phyloP scores from a whole-genome alignment of 2,797 vertebrate genomes.

The Euthynnus affinis region DNA sequence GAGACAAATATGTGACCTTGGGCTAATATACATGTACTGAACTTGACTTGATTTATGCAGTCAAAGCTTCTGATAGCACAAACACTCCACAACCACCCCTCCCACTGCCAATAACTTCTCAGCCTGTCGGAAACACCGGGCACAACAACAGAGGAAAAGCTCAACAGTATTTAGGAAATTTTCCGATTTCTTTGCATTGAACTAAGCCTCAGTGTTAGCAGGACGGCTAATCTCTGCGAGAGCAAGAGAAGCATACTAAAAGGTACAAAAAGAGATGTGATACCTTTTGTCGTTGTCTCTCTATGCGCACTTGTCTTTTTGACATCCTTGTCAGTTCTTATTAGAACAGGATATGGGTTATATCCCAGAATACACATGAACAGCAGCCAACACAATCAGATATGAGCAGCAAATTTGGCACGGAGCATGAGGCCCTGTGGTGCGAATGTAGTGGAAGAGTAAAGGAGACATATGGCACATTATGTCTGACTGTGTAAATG shows the following conservation, averaged over 20 bases:
- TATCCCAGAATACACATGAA: slow-evolving; percentile 45
- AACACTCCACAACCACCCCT: neutral
- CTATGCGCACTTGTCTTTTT: slow-evolving; percentile 29
- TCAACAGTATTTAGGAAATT: neutral
- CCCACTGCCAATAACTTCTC: neutral
- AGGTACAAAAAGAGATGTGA: slow-evolving; percentile 23
- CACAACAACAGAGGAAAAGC: neutral
- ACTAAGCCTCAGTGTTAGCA: slow-evolving; percentile 4
- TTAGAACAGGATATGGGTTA: slow-evolving; percentile 41
- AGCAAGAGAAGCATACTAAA: neutral
- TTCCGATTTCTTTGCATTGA: neutral
- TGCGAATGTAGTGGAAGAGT: slow-evolving; percentile 54
- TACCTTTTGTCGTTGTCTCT: slow-evolving; percentile 37
- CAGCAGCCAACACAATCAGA: slow-evolving; percentile 59
- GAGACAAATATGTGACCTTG: neutral
- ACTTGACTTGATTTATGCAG: slow-evolving; percentile 6
- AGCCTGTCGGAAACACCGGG: neutral
- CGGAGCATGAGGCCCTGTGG: slow-evolving; percentile 27
- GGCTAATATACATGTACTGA: neutral
- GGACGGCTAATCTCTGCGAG: slow-evolving; percentile 14
- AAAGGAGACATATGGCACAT: slow-evolving; percentile 68
- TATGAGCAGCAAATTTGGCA: slow-evolving; percentile 58
- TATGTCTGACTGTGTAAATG: slow-evolving; percentile 63
- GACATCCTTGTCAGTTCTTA: slow-evolving; percentile 46
- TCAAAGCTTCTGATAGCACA: neutral